Conservation (phyloP, 2,888 invertebrate species). For the Drosophila diplacantha region DNA sequence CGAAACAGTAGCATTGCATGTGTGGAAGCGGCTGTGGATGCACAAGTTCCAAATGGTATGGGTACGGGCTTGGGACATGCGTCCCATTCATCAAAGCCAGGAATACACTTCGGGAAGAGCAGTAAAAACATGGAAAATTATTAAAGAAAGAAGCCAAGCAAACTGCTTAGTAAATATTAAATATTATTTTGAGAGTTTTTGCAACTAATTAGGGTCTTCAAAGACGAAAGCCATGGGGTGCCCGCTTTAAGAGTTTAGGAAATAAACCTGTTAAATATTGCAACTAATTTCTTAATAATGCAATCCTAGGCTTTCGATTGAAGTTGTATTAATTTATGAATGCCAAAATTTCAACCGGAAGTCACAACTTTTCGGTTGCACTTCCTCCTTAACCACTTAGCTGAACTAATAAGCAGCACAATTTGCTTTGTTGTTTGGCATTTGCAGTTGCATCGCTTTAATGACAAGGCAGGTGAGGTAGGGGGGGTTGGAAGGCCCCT, state of each 20-base stretch:
- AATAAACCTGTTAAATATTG: not conserved
- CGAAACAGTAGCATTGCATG: conserved; percentile 61
- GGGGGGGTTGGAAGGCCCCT: not conserved
- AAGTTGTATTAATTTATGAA: not conserved
- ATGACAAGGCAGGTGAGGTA: conserved; percentile 50
- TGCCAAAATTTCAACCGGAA: not conserved
- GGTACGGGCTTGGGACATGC: conserved; percentile 6
- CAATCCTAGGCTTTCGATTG: not conserved
- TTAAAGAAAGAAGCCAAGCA: not conserved
- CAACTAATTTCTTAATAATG: not conserved
- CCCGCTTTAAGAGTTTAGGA: too few relatives aligned
- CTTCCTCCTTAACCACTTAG: conserved; percentile 31
- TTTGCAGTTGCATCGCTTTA: conserved; percentile 58
- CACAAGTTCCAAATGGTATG: conserved; percentile 3
- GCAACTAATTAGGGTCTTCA: not conserved
- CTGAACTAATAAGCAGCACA: conserved; percentile 54
- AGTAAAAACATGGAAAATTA: not conserved
- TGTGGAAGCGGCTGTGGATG: conserved; percentile 33
- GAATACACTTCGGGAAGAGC: conserved; percentile 9
- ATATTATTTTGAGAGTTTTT: not conserved
- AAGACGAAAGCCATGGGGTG: not conserved
- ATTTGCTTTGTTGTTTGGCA: conserved; percentile 44
- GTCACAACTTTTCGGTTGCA: not conserved
- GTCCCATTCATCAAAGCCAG: conserved; percentile 44
- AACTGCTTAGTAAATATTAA: too few relatives aligned